Evolutionary conservation across 2,888 invertebrate species (phyloP).

Genomic region (Watsonalla binaria): DNA sequence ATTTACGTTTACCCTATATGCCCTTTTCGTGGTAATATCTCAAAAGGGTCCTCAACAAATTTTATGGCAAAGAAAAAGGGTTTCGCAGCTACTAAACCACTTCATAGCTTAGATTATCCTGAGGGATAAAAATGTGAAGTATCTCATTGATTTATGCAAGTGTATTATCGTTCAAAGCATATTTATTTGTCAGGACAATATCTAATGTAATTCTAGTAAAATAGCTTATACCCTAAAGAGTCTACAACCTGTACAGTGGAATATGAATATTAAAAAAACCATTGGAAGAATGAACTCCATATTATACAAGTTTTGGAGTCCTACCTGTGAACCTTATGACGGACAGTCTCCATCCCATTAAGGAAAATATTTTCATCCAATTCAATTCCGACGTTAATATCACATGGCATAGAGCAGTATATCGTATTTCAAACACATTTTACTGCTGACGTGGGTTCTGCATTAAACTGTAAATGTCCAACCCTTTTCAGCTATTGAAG

Average conservation of each 20-base stretch:
- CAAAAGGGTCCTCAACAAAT: background rate
- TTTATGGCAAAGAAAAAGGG: background rate
- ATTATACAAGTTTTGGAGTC: too few relatives aligned
- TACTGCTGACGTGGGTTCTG: background rate
- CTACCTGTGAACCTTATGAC: too few relatives aligned
- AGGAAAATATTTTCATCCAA: too few relatives aligned
- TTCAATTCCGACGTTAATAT: background rate
- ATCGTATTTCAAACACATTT: background rate
- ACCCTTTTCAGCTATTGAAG: background rate
- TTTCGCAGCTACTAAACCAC: background rate
- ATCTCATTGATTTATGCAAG: background rate
- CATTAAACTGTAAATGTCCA: background rate
- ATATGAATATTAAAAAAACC: too few relatives aligned
- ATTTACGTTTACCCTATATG: background rate
- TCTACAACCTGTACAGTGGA: too few relatives aligned
- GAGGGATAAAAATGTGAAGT: background rate
- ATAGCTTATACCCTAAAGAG: too few relatives aligned
- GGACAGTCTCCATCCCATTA: too few relatives aligned
- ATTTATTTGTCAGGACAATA: too few relatives aligned
- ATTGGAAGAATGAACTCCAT: too few relatives aligned
- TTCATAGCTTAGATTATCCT: background rate
- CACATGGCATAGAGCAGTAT: background rate
- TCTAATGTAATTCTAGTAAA: too few relatives aligned
- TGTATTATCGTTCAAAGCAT: too few relatives aligned
- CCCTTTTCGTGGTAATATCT: background rate